Base-by-base conservation (phyloP, 2,888 invertebrate genomes). In the Phortica okadai region DNA sequence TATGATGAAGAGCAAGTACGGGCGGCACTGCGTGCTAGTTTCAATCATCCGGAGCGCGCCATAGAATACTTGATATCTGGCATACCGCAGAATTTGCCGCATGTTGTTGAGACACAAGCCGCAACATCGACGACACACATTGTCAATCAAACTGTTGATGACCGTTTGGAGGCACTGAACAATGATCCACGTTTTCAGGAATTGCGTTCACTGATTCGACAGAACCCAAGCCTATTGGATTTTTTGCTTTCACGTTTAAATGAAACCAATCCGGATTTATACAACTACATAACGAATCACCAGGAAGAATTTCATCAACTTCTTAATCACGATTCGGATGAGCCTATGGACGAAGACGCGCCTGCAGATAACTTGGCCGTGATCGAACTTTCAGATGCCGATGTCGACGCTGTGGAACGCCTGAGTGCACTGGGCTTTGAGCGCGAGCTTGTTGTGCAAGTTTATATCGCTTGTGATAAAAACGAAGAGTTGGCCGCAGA, bases 31-130 rank as follows among this genome's bases (percentile, higher is more conserved):
- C 93, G 97, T 80, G 98, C 98, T 16, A 98, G 98, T 88, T 99
- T 96, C 90, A 99, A 98, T 92, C 99, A 99, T 92, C 97, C 98
- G 16, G 98, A 99, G 92, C 93, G 99, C 91, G 99, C 99, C 78
- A 99, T 99, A 45, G 99, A 99, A 92, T 99, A 99, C 92, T 94
- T 99, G 80, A 94, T 98, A 86, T 96, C 95, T 80, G 97, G 97
- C 74, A 96, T 97, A 84, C 97, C 96, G 5, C 1, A 73, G 7
- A 41, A 74, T 42, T 42, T 73, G 41, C 81, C 44, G 16, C 79
- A 75, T 10, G 77, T 79, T 41, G 78, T 79, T 25, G 80, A 77
- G 41, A 76, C 73, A 56, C 56, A 44, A 73, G 56, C 41, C 11
- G 64, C 78, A 7, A 11, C 62, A 33, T 66, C 73, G 4, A 25